Percentiles rank a stretch among this genome's conserved stretches.
These are phyloP conservation scores for Macrobrachium rosenbergii DNA, from an alignment of 1,140 invertebrate genomes.

Conservation along the genomic window DNA sequence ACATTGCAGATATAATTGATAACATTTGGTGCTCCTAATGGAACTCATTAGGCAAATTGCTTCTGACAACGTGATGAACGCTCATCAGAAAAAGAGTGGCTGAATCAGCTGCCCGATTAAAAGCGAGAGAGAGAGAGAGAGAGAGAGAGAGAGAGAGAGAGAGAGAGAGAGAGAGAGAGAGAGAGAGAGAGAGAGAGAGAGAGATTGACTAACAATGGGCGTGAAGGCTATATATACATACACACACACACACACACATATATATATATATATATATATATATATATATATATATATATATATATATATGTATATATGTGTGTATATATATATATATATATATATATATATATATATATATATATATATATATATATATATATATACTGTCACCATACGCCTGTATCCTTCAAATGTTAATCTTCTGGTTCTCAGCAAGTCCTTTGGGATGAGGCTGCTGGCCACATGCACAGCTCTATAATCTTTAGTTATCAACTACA, in stretches of 20 bases:
- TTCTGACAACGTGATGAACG: too few relatives aligned
- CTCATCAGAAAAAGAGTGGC: background rate
- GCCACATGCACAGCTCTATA: too few relatives aligned
- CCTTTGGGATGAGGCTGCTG: too few relatives aligned
- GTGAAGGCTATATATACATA: background rate
- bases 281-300: constrained; percentile 24
- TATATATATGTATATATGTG: constrained; percentile 10
- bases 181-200: background rate
- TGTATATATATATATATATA: background rate
- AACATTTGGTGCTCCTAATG: too few relatives aligned
- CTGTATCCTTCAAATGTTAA: too few relatives aligned
- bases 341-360: too few relatives aligned
- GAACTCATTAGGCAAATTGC: too few relatives aligned
- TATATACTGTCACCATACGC: too few relatives aligned
- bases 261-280: background rate
- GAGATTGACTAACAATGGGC: background rate
- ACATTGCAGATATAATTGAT: too few relatives aligned
- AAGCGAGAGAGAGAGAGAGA: background rate
- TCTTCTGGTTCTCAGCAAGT: too few relatives aligned
- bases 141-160: constrained; percentile 4
- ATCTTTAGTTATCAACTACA: too few relatives aligned
- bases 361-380: too few relatives aligned
- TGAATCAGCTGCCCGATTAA: background rate
- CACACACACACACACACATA: background rate
- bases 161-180: background rate